Evolutionary conservation across 2,113 vertebrate species (phyloP).

Genomic region (Nothobranchius furzeri): DNA sequence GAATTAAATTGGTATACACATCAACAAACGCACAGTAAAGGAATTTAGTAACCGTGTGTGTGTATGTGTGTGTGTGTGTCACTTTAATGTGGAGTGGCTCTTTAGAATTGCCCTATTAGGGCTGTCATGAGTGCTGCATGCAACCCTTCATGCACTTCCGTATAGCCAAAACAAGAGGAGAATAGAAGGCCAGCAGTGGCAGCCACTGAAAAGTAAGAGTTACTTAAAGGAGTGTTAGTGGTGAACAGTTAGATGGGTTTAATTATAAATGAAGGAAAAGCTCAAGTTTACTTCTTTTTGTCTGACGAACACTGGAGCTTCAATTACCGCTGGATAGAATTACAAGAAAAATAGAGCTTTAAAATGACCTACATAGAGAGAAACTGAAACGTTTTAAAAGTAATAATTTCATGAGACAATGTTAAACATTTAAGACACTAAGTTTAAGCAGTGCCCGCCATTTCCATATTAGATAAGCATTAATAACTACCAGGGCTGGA

Average conservation of each 20-base stretch:
- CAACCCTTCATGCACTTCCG: conserved; percentile 26
- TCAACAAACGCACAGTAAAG: too few relatives aligned
- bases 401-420: too few relatives aligned
- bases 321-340: conserved; percentile 55
- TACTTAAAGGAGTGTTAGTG: conserved; percentile 67
- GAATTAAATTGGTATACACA: too few relatives aligned
- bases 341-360: conserved; percentile 23
- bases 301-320: conserved; percentile 56
- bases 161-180: conserved; percentile 36
- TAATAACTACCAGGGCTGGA: too few relatives aligned
- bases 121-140: conserved; percentile 42
- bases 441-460: too few relatives aligned
- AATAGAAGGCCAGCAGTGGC: conserved; percentile 40
- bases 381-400: not conserved
- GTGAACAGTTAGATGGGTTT: conserved; percentile 64
- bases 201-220: conserved; percentile 69
- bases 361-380: conserved; percentile 3
- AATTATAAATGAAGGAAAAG: conserved; percentile 68
- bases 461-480: too few relatives aligned
- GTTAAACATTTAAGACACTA: too few relatives aligned
- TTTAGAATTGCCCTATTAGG: conserved; percentile 44
- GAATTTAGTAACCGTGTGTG: too few relatives aligned
- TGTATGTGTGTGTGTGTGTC: conserved; percentile 11
- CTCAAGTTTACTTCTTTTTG: conserved; percentile 64
- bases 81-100: conserved; percentile 28